Evolutionary conservation across 2,888 invertebrate species (phyloP), one percentile per base, ranked within the genome.

Genomic region (Ecliptopera silaceata): DNA sequence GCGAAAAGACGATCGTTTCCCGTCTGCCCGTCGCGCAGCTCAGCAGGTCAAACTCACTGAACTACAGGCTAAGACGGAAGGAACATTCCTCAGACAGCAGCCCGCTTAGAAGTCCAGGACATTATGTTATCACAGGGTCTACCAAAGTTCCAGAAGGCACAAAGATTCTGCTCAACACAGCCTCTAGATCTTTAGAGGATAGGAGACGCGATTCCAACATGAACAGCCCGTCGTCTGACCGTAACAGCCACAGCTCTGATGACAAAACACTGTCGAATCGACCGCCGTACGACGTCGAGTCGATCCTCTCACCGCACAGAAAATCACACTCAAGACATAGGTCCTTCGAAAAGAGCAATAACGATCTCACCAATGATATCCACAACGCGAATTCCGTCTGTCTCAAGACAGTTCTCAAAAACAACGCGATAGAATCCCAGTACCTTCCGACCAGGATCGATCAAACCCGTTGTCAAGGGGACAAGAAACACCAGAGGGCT

Each of bases 241-340:
- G 75, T 0, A 57, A 82, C 2, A 88, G 88, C 32, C 86, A 89
- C 57, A 90, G 91, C 78, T 91, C 91, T 0, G 91, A 90, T 65
- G 90, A 91, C 34, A 89, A 86, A 76, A 91, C 91, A 2, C 67
- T 91, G 3, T 89, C 91, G 0, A 87, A 88, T 29, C 70, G 83
- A 36, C 88, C 86, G 1, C 82, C 73, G 0, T 83, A 85, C 32
- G 87, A 91, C 63, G 82, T 91, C 0, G 79, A 85, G 4, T 72
- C 80, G 0, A 80, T 86, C 3, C 53, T 83, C n/a, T 90, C 80
- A 64, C 92, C 83, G 53, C 90, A 84, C 59, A 91, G 91, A 63
- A 91, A 92, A 61, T 80, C 88, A n/a, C 93, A 93, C 71, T 66
- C 86, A 6, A 77, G 93, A 36, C 92, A 93, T 77, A 91, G 91